phyloP scores from a whole-genome alignment of 2,888 invertebrate genomes.

The Nemapogon koenigi region DNA sequence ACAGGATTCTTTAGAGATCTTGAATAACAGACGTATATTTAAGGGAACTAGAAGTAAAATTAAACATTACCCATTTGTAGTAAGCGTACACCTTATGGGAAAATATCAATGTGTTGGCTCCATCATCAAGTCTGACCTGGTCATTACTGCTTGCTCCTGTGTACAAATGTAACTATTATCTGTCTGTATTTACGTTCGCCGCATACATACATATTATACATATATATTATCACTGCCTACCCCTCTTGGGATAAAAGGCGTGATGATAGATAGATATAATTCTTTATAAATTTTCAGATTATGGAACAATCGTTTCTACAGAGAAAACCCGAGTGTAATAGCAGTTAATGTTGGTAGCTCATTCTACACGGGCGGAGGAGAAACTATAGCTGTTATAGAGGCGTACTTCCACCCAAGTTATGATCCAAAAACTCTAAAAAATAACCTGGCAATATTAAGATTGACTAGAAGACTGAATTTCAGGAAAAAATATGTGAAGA shows the following conservation, averaged over 20 bases:
- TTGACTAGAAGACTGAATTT: slow-evolving; percentile 24
- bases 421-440: slow-evolving; percentile 30
- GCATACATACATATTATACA: neutral
- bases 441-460: slow-evolving; percentile 40
- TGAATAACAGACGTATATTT: slow-evolving; percentile 40
- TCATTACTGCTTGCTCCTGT: slow-evolving; percentile 47
- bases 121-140: slow-evolving; percentile 39
- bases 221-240: no score
- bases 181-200: no score
- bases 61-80: slow-evolving; percentile 42
- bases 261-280: no score
- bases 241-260: no score
- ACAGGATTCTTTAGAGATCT: no score
- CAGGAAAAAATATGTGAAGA: slow-evolving; percentile 27
- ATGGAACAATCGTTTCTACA: slow-evolving; percentile 45
- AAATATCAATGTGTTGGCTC: slow-evolving; percentile 41
- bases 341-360: slow-evolving; percentile 39
- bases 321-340: slow-evolving; percentile 45
- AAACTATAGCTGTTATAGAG: slow-evolving; percentile 31
- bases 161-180: slow-evolving; percentile 48
- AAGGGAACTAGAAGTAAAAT: slow-evolving; percentile 29
- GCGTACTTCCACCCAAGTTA: slow-evolving; percentile 44
- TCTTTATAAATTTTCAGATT: slow-evolving; percentile 33
- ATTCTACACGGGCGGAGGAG: slow-evolving; percentile 34
- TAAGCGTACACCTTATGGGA: slow-evolving; percentile 37